These are phyloP conservation scores for Verasper variegatus DNA, from an alignment of 2,113 vertebrate genomes.

Conservation along the genomic window DNA sequence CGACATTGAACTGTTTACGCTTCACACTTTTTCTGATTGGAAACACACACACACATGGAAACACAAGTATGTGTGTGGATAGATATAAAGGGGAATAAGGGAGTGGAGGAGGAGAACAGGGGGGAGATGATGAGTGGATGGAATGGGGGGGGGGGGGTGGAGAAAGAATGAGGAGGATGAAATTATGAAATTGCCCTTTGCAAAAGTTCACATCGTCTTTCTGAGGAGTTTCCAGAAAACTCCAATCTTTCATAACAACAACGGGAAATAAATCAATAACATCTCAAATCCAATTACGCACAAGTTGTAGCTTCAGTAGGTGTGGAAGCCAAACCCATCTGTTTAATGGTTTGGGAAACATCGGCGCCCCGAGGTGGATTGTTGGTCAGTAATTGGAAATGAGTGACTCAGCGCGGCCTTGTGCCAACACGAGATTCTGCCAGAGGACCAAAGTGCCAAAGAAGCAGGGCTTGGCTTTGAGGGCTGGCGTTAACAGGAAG, in stretches of 20 bases:
- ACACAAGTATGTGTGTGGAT: constrained; percentile 11
- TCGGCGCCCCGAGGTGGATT: constrained; percentile 8
- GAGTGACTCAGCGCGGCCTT: constrained; percentile 29
- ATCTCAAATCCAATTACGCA: background rate
- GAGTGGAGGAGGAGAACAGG: constrained; percentile 17
- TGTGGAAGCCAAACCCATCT: constrained; percentile 15
- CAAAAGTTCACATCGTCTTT: constrained; percentile 11
- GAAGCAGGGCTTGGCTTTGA: constrained; percentile 13
- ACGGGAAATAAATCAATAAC: background rate
- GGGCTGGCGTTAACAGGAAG: constrained; percentile 45
- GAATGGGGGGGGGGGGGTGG: constrained; percentile 44
- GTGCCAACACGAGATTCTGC: constrained; percentile 36
- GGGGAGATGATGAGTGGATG: constrained; percentile 29
- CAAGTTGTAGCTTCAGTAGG: constrained; percentile 25
- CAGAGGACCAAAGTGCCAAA: constrained; percentile 10
- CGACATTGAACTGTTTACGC: constrained; percentile 36
- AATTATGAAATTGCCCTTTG: constrained; percentile 38
- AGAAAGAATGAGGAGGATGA: constrained; percentile 26
- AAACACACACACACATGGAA: constrained; percentile 26
- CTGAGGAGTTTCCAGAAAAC: constrained; percentile 5
- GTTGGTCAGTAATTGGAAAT: constrained; percentile 34
- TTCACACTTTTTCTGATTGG: constrained; percentile 32
- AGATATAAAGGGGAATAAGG: constrained; percentile 25
- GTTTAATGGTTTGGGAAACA: constrained; percentile 13
- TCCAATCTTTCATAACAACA: background rate